Conservation (phyloP, 2,797 vertebrate species). For the Semaprochilodus insignis region DNA sequence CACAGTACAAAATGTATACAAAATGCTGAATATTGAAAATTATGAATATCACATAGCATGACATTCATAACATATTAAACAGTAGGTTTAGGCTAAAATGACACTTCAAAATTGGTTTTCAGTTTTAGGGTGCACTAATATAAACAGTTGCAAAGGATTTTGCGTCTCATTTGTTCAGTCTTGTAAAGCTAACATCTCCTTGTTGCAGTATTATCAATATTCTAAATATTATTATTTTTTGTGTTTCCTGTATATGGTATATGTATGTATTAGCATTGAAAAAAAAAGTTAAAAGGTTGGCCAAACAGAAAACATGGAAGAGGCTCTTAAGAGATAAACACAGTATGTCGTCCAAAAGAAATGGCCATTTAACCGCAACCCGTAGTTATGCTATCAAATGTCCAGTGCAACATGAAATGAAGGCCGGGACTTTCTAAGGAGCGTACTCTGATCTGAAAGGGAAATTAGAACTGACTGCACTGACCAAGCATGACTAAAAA, state of each 20-base stretch:
- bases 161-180: neutral
- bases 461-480: neutral
- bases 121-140: neutral
- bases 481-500: slow-evolving; percentile 6
- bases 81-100: too few relatives aligned
- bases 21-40: too few relatives aligned
- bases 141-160: neutral
- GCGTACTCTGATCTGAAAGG: slow-evolving; percentile 1
- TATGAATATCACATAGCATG: too few relatives aligned
- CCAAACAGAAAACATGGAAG: slow-evolving; percentile 12
- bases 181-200: neutral
- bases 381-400: slow-evolving; percentile 49
- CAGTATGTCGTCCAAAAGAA: slow-evolving; percentile 32
- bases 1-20: too few relatives aligned
- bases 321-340: slow-evolving; percentile 39
- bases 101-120: too few relatives aligned
- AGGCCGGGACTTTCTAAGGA: neutral
- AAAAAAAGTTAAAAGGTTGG: slow-evolving; percentile 1
- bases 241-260: neutral
- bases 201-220: neutral
- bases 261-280: too few relatives aligned
- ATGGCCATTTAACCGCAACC: slow-evolving; percentile 33
- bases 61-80: too few relatives aligned
- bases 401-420: slow-evolving; percentile 33
- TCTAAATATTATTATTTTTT: neutral